Percentiles rank a stretch among this genome's conserved stretches.
Evolutionary conservation across 2,113 vertebrate genomes (phyloP).

Genomic region (Macroglossus sobrinus): DNA sequence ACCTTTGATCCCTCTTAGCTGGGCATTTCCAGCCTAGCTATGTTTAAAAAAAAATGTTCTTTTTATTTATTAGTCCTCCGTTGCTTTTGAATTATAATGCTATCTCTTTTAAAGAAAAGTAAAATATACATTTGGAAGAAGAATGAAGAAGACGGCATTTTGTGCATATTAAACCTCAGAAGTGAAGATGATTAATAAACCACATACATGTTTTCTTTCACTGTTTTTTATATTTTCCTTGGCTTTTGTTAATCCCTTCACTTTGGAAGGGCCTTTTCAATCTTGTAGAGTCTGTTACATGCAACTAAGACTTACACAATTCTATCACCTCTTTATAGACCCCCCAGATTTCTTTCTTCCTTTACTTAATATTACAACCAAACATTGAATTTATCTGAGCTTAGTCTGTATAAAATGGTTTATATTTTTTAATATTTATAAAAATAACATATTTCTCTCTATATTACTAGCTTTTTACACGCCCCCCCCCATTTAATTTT

Average conservation of each 20-base stretch:
- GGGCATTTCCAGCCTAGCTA: background rate
- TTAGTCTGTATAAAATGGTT: background rate
- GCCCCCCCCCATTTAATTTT: constrained; percentile 14
- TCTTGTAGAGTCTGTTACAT: no score
- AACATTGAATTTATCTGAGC: background rate
- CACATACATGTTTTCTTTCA: background rate
- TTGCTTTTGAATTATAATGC: constrained; percentile 2
- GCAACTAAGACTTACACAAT: rapidly evolving
- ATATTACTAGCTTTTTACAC: background rate
- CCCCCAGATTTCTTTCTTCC: background rate
- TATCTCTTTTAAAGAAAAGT: constrained; percentile 22
- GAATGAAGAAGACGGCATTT: background rate
- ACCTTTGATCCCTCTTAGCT: constrained; percentile 44
- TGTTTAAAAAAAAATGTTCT: background rate
- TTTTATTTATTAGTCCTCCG: constrained; percentile 7
- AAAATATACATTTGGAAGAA: background rate
- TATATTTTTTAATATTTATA: background rate
- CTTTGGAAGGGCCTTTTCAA: background rate
- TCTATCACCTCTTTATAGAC: rapidly evolving
- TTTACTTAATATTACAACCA: background rate
- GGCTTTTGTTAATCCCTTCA: background rate
- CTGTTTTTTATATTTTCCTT: background rate
- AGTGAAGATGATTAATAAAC: background rate
- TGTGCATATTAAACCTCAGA: background rate
- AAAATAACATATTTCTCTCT: background rate